Conservation (phyloP, 2,888 invertebrate genomes). For the Oasisia sp. region DNA sequence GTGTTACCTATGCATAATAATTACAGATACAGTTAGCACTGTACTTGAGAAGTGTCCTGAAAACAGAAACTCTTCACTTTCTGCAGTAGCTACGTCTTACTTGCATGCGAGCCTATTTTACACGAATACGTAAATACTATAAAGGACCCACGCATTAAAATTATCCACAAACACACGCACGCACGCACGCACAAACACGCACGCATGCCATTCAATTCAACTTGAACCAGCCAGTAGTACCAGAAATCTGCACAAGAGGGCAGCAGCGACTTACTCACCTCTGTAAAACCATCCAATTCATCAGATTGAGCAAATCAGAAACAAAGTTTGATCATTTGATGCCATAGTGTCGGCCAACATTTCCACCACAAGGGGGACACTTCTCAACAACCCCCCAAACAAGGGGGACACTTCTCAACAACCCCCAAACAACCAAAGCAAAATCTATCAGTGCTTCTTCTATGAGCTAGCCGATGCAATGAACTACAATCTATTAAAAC, state of each 20-base stretch:
- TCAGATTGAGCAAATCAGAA: constrained; percentile 17
- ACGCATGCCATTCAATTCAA: not conserved
- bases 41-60: not conserved
- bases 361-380: not conserved
- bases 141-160: not conserved
- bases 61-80: not conserved
- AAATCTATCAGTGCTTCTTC: not conserved
- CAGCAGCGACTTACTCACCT: not conserved
- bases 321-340: constrained; percentile 13
- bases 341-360: constrained; percentile 1
- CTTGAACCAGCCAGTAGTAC: not conserved
- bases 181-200: not conserved
- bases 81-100: not conserved
- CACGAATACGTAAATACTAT: not conserved
- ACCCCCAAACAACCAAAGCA: not conserved
- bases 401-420: not conserved
- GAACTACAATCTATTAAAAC: not conserved
- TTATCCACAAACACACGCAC: not conserved
- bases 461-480: not conserved
- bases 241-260: not conserved
- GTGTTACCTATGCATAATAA: not conserved
- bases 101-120: not conserved
- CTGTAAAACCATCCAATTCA: constrained; percentile 3
- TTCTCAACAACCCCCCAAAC: not conserved
- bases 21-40: not conserved